These are phyloP conservation scores for Bembecia ichneumoniformis DNA, from an alignment of 2,888 invertebrate genomes.

Conservation along the genomic window DNA sequence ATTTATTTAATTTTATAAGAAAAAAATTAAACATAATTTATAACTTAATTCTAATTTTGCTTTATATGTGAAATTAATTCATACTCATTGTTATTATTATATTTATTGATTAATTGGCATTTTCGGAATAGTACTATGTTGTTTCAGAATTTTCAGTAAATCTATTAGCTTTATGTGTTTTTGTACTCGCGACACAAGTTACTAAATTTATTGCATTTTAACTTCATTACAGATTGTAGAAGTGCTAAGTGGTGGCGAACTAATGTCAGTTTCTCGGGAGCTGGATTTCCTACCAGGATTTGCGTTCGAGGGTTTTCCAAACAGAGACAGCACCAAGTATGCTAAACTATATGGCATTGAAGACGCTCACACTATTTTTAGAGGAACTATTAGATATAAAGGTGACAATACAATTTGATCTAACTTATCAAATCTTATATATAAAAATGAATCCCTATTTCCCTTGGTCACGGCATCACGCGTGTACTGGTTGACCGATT, in stretches of 20 bases:
- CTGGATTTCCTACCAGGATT: slow-evolving; percentile 96
- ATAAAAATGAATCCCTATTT: too few relatives aligned
- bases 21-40: too few relatives aligned
- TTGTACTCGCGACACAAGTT: too few relatives aligned
- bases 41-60: too few relatives aligned
- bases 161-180: background rate
- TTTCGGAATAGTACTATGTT: too few relatives aligned
- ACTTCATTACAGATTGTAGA: slow-evolving; percentile 78
- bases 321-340: slow-evolving; percentile 94
- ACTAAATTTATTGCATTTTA: slow-evolving; percentile 1
- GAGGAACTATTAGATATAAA: slow-evolving; percentile 94
- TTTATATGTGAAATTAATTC: too few relatives aligned
- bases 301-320: slow-evolving; percentile 96
- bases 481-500: too few relatives aligned
- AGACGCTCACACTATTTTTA: slow-evolving; percentile 88
- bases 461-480: too few relatives aligned
- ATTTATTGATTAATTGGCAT: too few relatives aligned
- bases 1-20: too few relatives aligned
- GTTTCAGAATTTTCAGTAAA: background rate
- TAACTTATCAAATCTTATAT: too few relatives aligned
- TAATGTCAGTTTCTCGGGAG: slow-evolving; percentile 85
- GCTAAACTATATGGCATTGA: slow-evolving; percentile 88
- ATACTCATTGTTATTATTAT: too few relatives aligned
- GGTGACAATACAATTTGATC: slow-evolving; percentile 34
- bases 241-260: slow-evolving; percentile 88